Base-by-base conservation (phyloP, 2,888 invertebrate genomes). In the Scaptodrosophila latifasciaeformis region DNA sequence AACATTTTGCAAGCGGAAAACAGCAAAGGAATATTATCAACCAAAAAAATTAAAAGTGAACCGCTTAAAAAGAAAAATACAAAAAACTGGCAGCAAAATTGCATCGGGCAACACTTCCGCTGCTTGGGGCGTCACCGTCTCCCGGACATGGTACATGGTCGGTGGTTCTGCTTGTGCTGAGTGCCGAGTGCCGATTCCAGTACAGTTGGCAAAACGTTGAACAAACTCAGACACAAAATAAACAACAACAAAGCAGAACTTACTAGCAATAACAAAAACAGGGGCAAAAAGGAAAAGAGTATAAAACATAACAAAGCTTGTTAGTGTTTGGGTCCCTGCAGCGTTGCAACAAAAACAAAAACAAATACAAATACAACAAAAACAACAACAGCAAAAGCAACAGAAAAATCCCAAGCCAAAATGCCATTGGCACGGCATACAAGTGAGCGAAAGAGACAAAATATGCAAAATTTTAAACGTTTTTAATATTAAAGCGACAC, bases 401-500 rank as follows among this genome's bases (percentile, higher is more conserved):
- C 5, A 29, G 0, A 43, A 43, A 43, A 27, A 10, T n/a, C n/a
- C n/a, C n/a, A n/a, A n/a, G n/a, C n/a, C n/a, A n/a, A n/a, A n/a
- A n/a, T n/a, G n/a, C n/a, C n/a, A n/a, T n/a, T n/a, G n/a, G n/a
- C n/a, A 31, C 17, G 7, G 27, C 2, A 24, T 17, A 21, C 17
- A 43, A 37, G 37, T 51, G 12, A 71, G 57, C 60, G 68, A 68
- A 62, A 62, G 62, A 70, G 72, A 64, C 74, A 59, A 67, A 76
- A 69, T 48, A 56, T 61, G 56, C 61, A 61, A 63, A 70, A 65
- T 62, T 56, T 70, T 70, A 76, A 76, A 70, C 70, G 70, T 75
- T 76, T 80, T 75, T 74, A 76, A 80, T 76, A 80, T 70, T 80
- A 77, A 80, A 76, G 75, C 75, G 58, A 58, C 59, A 65, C 45